phyloP scores from a whole-genome alignment of 1,140 invertebrate species.

The Condylostylus longicornis region DNA sequence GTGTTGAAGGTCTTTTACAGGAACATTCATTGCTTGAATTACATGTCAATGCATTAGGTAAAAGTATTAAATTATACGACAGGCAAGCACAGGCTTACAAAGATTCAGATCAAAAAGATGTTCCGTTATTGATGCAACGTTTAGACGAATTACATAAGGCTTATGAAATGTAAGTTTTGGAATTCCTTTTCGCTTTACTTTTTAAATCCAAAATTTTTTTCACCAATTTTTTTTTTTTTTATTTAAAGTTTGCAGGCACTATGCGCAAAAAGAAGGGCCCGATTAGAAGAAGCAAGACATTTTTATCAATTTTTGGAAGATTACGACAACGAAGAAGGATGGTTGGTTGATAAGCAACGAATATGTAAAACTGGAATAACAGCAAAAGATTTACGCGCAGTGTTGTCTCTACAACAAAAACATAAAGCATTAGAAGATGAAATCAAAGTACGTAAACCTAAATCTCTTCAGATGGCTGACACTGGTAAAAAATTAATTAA shows the following conservation, averaged over 20 bases:
- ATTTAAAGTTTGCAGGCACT: conserved; percentile 37
- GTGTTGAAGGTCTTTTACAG: conserved; percentile 84
- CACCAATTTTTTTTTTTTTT: conserved; percentile 3
- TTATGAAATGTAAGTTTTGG: conserved; percentile 41
- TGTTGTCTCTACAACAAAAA: conserved; percentile 81
- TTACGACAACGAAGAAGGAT: conserved; percentile 84
- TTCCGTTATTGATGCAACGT: conserved; percentile 48
- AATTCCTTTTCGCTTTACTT: conserved; percentile 2
- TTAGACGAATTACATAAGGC: conserved; percentile 55
- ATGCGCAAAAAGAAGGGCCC: conserved; percentile 55
- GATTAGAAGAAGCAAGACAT: conserved; percentile 79
- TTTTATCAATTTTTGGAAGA: conserved; percentile 93
- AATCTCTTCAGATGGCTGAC: conserved; percentile 61
- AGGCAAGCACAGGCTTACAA: conserved; percentile 45
- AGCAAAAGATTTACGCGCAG: conserved; percentile 82
- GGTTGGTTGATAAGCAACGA: conserved; percentile 82
- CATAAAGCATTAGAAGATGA: conserved; percentile 90
- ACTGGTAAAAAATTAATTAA: conserved; percentile 57
- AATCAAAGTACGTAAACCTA: conserved; percentile 69
- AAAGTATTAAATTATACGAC: conserved; percentile 61
- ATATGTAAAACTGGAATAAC: conserved; percentile 81
- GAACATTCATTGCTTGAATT: conserved; percentile 84
- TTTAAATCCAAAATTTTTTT: background rate
- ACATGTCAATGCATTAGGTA: conserved; percentile 73
- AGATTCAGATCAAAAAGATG: conserved; percentile 40